These are phyloP conservation scores for Orchestes rusci DNA, from an alignment of 2,888 invertebrate species.

Conservation along the genomic window DNA sequence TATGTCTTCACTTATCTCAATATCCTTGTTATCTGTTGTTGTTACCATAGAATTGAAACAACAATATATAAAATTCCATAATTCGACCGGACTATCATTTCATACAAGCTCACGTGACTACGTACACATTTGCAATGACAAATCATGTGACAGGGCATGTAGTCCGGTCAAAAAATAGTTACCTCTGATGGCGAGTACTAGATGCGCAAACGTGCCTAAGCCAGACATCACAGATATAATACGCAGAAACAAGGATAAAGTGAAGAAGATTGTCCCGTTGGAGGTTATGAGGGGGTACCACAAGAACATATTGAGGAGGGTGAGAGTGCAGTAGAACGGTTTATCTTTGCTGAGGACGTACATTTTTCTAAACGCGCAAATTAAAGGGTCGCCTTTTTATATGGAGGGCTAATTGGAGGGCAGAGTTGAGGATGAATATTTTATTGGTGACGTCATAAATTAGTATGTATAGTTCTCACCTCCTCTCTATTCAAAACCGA, in stretches of 20 bases:
- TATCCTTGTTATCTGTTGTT: constrained; percentile 12
- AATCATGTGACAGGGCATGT: neutral
- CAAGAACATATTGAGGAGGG: constrained; percentile 8
- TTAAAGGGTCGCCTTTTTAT: too few species aligned
- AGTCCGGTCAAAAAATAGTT: neutral
- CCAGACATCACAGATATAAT: constrained; percentile 6
- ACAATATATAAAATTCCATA: too few species aligned
- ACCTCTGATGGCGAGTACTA: constrained; percentile 3
- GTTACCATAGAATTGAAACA: too few species aligned
- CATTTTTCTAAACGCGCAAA: too few species aligned
- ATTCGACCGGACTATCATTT: too few species aligned
- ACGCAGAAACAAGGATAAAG: constrained; percentile 1
- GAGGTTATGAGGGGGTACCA: constrained; percentile 9
- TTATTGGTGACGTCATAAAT: too few species aligned
- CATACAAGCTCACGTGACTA: too few species aligned
- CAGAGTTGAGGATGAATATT: too few species aligned
- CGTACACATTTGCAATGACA: too few species aligned
- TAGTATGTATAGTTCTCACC: too few species aligned
- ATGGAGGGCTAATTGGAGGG: too few species aligned
- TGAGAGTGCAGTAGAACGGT: constrained; percentile 15
- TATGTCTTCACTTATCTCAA: constrained; percentile 19
- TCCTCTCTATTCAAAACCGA: too few species aligned
- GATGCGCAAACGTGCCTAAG: constrained; percentile 11
- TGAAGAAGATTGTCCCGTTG: constrained; percentile 1
- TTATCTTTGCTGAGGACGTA: constrained; percentile 9